Evolutionary conservation across 1,140 invertebrate species (phyloP), one percentile per base, ranked within the genome.

Genomic region (Atta colombica): DNA sequence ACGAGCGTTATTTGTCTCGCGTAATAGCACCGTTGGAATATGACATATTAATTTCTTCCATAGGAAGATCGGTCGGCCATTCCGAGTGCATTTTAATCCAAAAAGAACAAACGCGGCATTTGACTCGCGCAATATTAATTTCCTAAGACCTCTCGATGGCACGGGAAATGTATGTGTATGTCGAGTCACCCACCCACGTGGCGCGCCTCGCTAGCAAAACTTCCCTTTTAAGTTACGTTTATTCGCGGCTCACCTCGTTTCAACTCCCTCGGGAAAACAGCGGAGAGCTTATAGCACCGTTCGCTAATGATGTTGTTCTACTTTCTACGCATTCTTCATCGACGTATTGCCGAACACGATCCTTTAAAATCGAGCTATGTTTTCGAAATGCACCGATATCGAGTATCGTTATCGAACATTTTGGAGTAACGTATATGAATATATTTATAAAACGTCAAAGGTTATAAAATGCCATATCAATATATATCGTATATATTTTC

Each of bases 191-290:
- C 68, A 61, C 69, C 69, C 80, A 84, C 80, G 69, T 84, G 55
- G 71, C 80, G 69, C 80, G 55, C 80, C 69, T 84, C 58, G 55
- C 80, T 35, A 58, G 69, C 69, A 75, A 61, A 74, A 84, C 68
- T 74, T 84, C 80, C 80, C 74, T 84, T 74, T 84, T 84, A 84
- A 84, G 69, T 84, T 84, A 75, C 80, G 80, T 75, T 84, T 84
- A 84, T 84, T 74, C 69, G 80, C 55, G 80, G 80, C 69, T 84
- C 80, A 84, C 80, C 80, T 84, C 80, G 69, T 84, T 84, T 84
- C 55, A 63, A 72, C 55, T 74, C 80, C 39, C 80, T 75, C 80
- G 55, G 39, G 80, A 84, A 74, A 84, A 84, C 39, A 84, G 51
- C 35, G 16, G 69, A 49, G 58, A 74, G 80, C 80, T 75, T 75